Evolutionary conservation across 2,113 vertebrate species (phyloP), one percentile per base, ranked within the genome.

Genomic region (Acanthochromis polyacanthus): DNA sequence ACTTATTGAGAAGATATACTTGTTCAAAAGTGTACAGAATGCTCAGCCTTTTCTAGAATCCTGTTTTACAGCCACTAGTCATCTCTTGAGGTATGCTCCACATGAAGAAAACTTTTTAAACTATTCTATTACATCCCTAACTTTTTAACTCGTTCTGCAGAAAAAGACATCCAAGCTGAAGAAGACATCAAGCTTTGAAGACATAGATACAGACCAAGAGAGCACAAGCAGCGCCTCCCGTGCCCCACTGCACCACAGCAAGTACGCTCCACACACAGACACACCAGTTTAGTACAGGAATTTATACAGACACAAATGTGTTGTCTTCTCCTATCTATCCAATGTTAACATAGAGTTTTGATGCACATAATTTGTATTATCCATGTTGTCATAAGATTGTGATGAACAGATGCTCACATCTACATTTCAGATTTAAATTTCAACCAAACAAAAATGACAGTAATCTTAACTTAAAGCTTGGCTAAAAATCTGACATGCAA

Each of bases 91-190:
- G 58, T 11, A 28, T 22, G n/a, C 15, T 43, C 40, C 40, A 43
- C 40, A 48, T 56, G 40, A 28, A 43, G 20, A 38, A 1, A 30
- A 45, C 10, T 43, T 15, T 40, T 23, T 38, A 6, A 50, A 7
- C 19, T 4, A 4, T 16, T 15, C 16, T 38, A 5, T 48, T 8
- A 52, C 40, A n/a, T 63, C 1, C 10, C 46, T 52, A 12, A 19
- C 5, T 17, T 4, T 1, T 43, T 30, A 12, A 43, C 58, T 71
- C 10, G 14, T 57, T 60, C 50, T 80, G 53, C 87, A 99, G 98
- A 99, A 97, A 93, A 98, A 98, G 93, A 88, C 94, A 5, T 92
- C 89, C 83, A 98, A 97, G 85, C 82, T 98, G 80, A 99, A 96
- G 93, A 97, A 96, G 85, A 83, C 89, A 0, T 93, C 96, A 3